A percentile compares a stretch with the other conserved stretches of the same genome.
These are phyloP conservation scores for Nettapus auritus DNA, from an alignment of 2,113 vertebrate species.

Conservation along the genomic window DNA sequence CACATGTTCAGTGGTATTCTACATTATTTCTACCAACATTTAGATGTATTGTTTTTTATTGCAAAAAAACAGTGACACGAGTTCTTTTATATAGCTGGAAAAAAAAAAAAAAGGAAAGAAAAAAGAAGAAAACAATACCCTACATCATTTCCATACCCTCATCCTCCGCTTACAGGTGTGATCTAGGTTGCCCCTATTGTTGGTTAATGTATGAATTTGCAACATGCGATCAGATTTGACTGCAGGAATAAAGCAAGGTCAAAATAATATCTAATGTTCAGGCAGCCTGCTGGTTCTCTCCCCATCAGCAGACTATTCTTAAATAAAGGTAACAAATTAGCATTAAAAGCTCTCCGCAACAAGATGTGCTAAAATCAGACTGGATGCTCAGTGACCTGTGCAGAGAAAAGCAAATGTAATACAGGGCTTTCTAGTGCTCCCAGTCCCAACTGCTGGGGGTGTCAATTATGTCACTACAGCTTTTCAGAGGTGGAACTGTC, in stretches of 20 bases:
- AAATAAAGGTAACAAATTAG: conserved; percentile 36
- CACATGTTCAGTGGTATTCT: background rate
- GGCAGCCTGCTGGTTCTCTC: background rate
- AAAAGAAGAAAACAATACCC: background rate
- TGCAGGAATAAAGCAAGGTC: conserved; percentile 29
- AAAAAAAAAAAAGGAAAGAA: no score
- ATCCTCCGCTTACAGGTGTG: background rate
- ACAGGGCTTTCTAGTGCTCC: background rate
- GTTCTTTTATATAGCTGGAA: background rate
- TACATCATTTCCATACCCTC: background rate
- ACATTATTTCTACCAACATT: background rate
- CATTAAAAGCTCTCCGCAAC: background rate
- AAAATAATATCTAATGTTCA: conserved; percentile 19
- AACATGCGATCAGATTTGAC: background rate
- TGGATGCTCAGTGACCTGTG: background rate
- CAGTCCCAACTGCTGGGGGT: background rate
- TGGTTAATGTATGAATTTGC: background rate
- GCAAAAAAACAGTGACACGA: background rate
- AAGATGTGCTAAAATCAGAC: background rate
- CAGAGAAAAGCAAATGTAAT: background rate
- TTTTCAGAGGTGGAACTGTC: background rate
- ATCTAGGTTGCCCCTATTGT: background rate
- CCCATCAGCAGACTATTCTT: background rate
- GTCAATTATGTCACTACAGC: background rate
- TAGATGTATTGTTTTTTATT: background rate